Conservation (phyloP, 2,888 invertebrate genomes). For the Xestoiulus laeticollis region DNA sequence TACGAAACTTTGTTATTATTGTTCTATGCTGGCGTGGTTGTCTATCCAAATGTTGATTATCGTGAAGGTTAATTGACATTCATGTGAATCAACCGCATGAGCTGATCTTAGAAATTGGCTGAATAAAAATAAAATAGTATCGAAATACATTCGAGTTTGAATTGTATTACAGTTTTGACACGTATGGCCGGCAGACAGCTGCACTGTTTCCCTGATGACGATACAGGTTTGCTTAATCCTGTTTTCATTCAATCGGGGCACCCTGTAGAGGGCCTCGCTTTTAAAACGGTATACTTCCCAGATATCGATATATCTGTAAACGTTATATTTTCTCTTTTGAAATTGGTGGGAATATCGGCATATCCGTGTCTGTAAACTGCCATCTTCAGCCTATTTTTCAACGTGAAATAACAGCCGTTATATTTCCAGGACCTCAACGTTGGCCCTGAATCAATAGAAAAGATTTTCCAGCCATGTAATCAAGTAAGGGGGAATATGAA, state of each 20-base stretch:
- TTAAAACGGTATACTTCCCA: neutral
- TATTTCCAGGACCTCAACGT: neutral
- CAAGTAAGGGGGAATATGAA: conserved; percentile 15
- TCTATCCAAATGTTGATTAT: no score
- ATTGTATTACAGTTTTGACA: no score
- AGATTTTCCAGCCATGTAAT: neutral
- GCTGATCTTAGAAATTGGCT: no score
- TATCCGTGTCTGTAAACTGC: neutral
- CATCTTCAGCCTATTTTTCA: neutral
- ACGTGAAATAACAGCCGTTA: neutral
- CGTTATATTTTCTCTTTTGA: neutral
- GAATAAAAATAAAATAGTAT: no score
- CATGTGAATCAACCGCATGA: no score
- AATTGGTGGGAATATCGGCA: neutral
- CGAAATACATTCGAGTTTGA: no score
- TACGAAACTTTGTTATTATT: neutral
- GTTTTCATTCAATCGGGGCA: neutral
- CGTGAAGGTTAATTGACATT: no score
- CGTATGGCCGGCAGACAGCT: no score
- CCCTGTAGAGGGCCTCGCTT: neutral
- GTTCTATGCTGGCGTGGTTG: no score
- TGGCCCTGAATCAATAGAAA: conserved; percentile 37
- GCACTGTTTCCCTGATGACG: no score
- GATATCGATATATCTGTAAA: conserved; percentile 16
- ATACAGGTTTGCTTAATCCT: no score